Evolutionary conservation across 2,113 vertebrate species (phyloP), one percentile per base, ranked within the genome.

Genomic region (Seriola dumerili): DNA sequence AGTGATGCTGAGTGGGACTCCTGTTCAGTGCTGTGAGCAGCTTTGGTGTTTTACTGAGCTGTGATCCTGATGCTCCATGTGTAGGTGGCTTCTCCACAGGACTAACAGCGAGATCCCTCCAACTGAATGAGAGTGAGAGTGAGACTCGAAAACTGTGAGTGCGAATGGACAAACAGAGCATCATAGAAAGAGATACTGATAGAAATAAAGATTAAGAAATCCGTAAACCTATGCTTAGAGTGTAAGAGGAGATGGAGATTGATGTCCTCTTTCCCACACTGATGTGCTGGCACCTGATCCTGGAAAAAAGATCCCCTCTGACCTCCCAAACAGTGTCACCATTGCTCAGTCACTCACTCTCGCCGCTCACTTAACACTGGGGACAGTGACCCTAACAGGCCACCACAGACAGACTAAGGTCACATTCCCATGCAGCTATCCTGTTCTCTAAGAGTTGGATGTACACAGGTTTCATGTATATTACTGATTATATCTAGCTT

Each of bases 51-150:
- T 68, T 54, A 78, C 88, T 77, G 76, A 69, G 79, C 80, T 86
- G 84, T 86, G 93, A 86, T 94, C 92, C 92, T 62, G 76, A 64
- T 90, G 86, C 88, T 93, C 75, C 72, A 57, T 88, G 93, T 94
- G 94, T 95, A 93, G 94, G 95, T 91, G 94, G 93, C 66, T 91
- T 89, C 86, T 92, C 92, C 80, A 88, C 75, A 88, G 84, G 88
- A 93, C 85, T 81, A 89, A 89, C 75, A 61, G 75, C 25, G 70
- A 90, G 78, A 90, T 86, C 83, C 83, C 87, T 87, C 50, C 76
- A 88, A 84, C 80, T 92, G 82, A 90, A 90, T 78, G 86, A 85
- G 76, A 73, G 75, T 66, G 48, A 40, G 72, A 63, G 69, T 44
- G 72, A 29, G 29, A 29, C 29, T 29, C 4, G 29, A 78, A 85